Base-by-base conservation (phyloP, 2,888 invertebrate species). In the Reticulitermes lucifugus region DNA sequence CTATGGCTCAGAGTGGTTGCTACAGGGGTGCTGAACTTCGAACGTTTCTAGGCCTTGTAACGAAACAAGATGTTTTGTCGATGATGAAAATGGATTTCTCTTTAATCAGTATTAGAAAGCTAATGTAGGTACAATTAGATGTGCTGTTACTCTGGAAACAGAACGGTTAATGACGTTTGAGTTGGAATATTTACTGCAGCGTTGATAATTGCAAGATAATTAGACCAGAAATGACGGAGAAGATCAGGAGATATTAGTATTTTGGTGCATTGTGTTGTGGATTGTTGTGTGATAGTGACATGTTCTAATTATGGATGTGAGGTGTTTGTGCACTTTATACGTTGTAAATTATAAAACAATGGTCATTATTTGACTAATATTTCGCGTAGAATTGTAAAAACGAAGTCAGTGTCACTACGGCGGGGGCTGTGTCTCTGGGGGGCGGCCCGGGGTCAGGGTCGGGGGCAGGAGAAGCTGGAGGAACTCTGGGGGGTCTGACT, bases 401-500 rank as follows among this genome's bases (percentile, higher is more conserved):
- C 1, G 35, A n/a, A 46, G 43, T 41, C 2, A 41, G 65, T 35
- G n/a, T n/a, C 81, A 81, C 65, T 70, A 81, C 81, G 81, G 81
- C 81, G 81, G 81, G 81, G 65, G 81, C 81, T 65, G 46, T 81
- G 70, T 81, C 70, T 25, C 60, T 81, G 35, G 81, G 75, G 79
- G 79, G 84, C 77, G 85, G 81, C 75, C 80, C 88, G 83, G 86
- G 89, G 88, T 84, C 88, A 89, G 83, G 88, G 89, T 65, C 89
- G 89, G 86, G 88, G 89, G 60, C 88, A 89, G 77, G 89, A 89
- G 85, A 88, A 88, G 87, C 86, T 60, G 86, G 88, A 70, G 87
- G 90, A 91, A 43, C 91, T 91, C 87, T 85, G 80, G 84, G 87
- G n/a, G 88, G 90, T 0, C 91, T 93, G 0, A 90, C 93, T 80